phyloP scores from a whole-genome alignment of 2,113 vertebrate genomes.

The Elachura formosa region DNA sequence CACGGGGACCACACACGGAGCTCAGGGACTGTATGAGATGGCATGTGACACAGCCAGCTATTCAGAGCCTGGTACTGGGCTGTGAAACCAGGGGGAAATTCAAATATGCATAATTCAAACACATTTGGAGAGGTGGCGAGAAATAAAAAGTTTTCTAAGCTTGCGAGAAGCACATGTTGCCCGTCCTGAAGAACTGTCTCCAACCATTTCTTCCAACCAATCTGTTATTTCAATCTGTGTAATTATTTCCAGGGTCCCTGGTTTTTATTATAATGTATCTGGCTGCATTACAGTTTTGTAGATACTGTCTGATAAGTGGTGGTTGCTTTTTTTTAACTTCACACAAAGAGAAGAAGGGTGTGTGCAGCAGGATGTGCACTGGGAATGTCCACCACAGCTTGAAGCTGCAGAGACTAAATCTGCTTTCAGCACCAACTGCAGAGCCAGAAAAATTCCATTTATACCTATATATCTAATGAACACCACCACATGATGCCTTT shows the following conservation, averaged over 20 bases:
- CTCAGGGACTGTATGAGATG: neutral
- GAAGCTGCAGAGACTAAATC: neutral
- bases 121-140: neutral
- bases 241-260: slow-evolving; percentile 64
- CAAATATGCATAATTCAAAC: slow-evolving; percentile 59
- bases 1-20: slow-evolving; percentile 47
- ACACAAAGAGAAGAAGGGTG: neutral
- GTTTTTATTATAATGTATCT: slow-evolving; percentile 45
- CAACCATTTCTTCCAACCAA: slow-evolving; percentile 50
- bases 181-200: slow-evolving; percentile 32
- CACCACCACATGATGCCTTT: neutral
- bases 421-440: neutral
- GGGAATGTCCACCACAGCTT: neutral
- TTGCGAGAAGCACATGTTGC: neutral
- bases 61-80: slow-evolving; percentile 51
- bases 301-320: neutral
- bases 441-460: neutral
- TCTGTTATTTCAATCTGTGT: slow-evolving; percentile 62
- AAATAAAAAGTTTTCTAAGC: slow-evolving; percentile 22
- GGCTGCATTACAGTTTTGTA: slow-evolving; percentile 8
- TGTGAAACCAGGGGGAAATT: slow-evolving; percentile 57
- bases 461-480: neutral
- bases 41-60: slow-evolving; percentile 63
- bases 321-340: neutral
- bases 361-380: neutral